These are phyloP conservation scores for Trogon surrucura DNA, from an alignment of 2,113 vertebrate genomes.

Conservation along the genomic window DNA sequence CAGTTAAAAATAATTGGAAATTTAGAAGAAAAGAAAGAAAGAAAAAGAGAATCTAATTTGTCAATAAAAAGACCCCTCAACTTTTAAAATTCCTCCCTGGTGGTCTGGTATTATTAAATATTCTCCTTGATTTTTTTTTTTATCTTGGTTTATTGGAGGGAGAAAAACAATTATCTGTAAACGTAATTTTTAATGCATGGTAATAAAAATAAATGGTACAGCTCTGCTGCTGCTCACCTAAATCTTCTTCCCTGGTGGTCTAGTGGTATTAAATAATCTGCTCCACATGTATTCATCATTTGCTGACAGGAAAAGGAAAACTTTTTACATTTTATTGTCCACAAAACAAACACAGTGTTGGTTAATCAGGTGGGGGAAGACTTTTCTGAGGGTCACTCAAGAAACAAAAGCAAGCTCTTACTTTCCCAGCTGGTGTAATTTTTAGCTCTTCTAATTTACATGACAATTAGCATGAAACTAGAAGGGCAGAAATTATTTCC, in stretches of 20 bases:
- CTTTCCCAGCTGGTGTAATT: slow-evolving; percentile 48
- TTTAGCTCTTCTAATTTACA: slow-evolving; percentile 64
- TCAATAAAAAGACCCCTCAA: slow-evolving; percentile 73
- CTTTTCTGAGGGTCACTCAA: slow-evolving; percentile 61
- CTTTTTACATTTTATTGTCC: slow-evolving; percentile 81
- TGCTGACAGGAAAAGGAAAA: slow-evolving; percentile 82
- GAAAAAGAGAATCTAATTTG: slow-evolving; percentile 75
- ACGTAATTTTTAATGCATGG: slow-evolving; percentile 87
- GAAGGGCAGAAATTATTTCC: slow-evolving; percentile 51
- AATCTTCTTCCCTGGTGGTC: slow-evolving; percentile 89
- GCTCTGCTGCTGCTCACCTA: slow-evolving; percentile 85
- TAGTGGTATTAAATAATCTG: slow-evolving; percentile 85
- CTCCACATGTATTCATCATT: slow-evolving; percentile 85
- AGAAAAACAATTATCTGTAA: slow-evolving; percentile 89
- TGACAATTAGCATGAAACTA: slow-evolving; percentile 65
- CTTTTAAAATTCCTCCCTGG: slow-evolving; percentile 80
- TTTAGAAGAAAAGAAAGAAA: slow-evolving; percentile 15
- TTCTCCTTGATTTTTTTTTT: slow-evolving; percentile 76
- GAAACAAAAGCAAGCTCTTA: slow-evolving; percentile 62
- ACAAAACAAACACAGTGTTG: slow-evolving; percentile 70
- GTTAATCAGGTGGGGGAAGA: slow-evolving; percentile 63
- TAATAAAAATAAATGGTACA: slow-evolving; percentile 89
- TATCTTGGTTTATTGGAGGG: slow-evolving; percentile 82
- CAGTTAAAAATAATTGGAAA: slow-evolving; percentile 76
- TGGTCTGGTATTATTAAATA: slow-evolving; percentile 86